Evolutionary conservation across 1,140 invertebrate species (phyloP).

Genomic region (Medauroidea extradentata): DNA sequence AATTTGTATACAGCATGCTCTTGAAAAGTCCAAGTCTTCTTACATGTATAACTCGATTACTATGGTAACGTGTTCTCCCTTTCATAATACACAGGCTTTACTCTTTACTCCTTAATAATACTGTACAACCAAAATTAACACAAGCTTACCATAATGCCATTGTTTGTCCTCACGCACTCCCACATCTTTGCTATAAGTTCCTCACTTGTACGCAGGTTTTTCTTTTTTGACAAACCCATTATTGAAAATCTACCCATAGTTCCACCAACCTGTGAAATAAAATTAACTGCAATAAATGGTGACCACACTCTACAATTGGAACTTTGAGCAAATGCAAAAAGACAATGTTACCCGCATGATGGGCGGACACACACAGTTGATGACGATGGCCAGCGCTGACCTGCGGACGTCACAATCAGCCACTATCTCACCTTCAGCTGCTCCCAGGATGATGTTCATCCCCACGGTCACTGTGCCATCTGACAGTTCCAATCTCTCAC

Average conservation of each 20-base stretch:
- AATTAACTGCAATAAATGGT: neutral
- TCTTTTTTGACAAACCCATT: slow-evolving; percentile 65
- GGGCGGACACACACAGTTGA: slow-evolving; percentile 91
- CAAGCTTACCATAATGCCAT: slow-evolving; percentile 85
- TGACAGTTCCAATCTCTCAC: slow-evolving; percentile 70
- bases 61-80: too few species aligned
- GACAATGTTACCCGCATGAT: slow-evolving; percentile 62
- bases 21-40: too few species aligned
- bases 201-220: slow-evolving; percentile 68
- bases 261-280: slow-evolving; percentile 51
- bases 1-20: too few species aligned
- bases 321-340: slow-evolving; percentile 3
- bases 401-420: slow-evolving; percentile 87
- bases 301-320: neutral
- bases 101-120: too few species aligned
- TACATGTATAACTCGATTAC: too few species aligned
- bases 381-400: slow-evolving; percentile 79
- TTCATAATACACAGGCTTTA: too few species aligned
- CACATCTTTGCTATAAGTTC: slow-evolving; percentile 87
- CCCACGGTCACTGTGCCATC: slow-evolving; percentile 70
- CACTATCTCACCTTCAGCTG: slow-evolving; percentile 86
- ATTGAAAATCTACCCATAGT: slow-evolving; percentile 59
- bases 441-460: slow-evolving; percentile 62
- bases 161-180: slow-evolving; percentile 88
- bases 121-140: neutral